Evolutionary conservation across 2,888 invertebrate species (phyloP).

Genomic region (Luperina testacea): DNA sequence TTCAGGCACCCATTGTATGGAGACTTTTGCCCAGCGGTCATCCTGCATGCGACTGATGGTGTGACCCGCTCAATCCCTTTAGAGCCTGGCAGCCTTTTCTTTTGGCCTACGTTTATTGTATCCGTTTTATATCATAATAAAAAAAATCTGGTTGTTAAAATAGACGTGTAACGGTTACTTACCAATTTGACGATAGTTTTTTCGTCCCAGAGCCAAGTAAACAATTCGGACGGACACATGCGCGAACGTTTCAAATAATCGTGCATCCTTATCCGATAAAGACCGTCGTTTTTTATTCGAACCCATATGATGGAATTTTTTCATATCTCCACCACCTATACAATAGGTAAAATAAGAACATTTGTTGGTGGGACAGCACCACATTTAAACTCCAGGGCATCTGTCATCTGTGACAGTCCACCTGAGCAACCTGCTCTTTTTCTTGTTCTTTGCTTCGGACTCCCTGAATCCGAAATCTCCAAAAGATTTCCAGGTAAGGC

Average conservation of each 20-base stretch:
- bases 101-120: too few species aligned
- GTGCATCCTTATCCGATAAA: constrained; percentile 91
- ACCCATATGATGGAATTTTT: constrained; percentile 91
- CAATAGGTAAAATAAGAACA: background rate
- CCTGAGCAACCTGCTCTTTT: background rate
- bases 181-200: constrained; percentile 91
- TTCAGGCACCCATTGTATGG: too few species aligned
- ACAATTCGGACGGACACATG: constrained; percentile 90
- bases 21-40: too few species aligned
- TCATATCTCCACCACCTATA: constrained; percentile 86
- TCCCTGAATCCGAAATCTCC: background rate
- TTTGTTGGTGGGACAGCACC: background rate
- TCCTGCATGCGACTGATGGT: too few species aligned
- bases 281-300: constrained; percentile 88
- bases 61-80: too few species aligned
- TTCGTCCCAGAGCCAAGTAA: constrained; percentile 91
- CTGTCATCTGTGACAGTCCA: background rate
- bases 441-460: background rate
- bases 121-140: background rate
- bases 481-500: background rate
- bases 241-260: constrained; percentile 90
- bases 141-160: background rate
- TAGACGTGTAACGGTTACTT: constrained; percentile 30
- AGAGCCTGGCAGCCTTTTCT: too few species aligned
- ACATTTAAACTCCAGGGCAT: background rate